These are phyloP conservation scores for Prosopocoilus inquinatus DNA, from an alignment of 2,888 invertebrate species.

Conservation along the genomic window DNA sequence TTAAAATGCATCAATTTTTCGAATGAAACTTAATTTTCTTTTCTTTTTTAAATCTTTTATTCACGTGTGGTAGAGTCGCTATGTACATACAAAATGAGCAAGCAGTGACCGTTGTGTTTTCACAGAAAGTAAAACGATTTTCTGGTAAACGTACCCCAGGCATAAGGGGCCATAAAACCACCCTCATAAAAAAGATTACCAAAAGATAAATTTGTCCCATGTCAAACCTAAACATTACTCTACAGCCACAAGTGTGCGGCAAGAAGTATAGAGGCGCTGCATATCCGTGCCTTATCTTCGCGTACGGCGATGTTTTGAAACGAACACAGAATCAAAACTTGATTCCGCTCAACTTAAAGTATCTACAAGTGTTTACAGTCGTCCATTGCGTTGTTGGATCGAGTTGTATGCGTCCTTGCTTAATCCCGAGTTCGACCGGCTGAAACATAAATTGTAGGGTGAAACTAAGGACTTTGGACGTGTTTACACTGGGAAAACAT, in stretches of 20 bases:
- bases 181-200: slow-evolving; percentile 39
- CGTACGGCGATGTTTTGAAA: slow-evolving; percentile 1
- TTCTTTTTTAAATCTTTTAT: too few relatives aligned
- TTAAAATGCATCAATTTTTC: too few relatives aligned
- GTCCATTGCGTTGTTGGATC: slow-evolving; percentile 31
- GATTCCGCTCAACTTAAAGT: slow-evolving; percentile 42
- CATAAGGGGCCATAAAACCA: slow-evolving; percentile 29
- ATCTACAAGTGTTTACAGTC: slow-evolving; percentile 49
- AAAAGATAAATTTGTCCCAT: slow-evolving; percentile 45
- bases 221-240: slow-evolving; percentile 43
- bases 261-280: slow-evolving; percentile 25
- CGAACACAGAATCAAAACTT: slow-evolving; percentile 38
- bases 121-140: too few relatives aligned
- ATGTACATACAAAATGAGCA: too few relatives aligned
- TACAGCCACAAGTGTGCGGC: slow-evolving; percentile 43
- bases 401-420: slow-evolving; percentile 34
- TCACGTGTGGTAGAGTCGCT: too few relatives aligned
- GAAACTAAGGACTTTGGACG: slow-evolving; percentile 39
- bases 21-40: too few relatives aligned
- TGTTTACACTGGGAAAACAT: slow-evolving; percentile 36
- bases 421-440: slow-evolving; percentile 29
- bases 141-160: slow-evolving; percentile 14
- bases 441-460: slow-evolving; percentile 44
- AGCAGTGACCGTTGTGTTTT: too few relatives aligned
- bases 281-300: slow-evolving; percentile 12